Evolutionary conservation across 35 echinoderm and acorn worm genomes (phyloP).

Genomic region (Heliocidaris erythrogramma): DNA sequence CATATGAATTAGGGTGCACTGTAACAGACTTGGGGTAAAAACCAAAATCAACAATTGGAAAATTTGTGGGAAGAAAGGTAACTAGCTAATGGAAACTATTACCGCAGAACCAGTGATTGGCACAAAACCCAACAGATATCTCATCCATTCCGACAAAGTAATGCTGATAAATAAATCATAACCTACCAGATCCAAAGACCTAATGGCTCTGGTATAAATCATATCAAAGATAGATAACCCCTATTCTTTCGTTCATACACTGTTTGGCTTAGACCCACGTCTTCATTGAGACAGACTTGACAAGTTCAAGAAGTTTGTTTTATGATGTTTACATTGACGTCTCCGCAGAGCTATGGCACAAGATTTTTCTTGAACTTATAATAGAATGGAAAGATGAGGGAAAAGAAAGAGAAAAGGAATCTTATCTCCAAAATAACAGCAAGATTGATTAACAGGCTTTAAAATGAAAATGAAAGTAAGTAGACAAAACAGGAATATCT

Average conservation of each 20-base stretch:
- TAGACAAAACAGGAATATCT: background rate
- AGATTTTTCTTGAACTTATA: background rate
- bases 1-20: background rate
- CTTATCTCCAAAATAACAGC: background rate
- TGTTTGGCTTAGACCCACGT: background rate
- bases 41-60: background rate
- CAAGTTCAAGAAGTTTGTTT: slow-evolving; percentile 9
- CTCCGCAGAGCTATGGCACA: background rate
- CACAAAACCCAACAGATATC: background rate
- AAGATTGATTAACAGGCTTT: background rate
- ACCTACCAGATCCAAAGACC: background rate
- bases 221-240: background rate
- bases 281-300: background rate
- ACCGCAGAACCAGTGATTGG: background rate
- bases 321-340: slow-evolving; percentile 10
- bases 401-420: background rate
- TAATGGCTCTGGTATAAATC: slow-evolving; percentile 23
- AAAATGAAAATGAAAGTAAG: background rate
- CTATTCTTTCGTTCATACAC: background rate
- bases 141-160: background rate
- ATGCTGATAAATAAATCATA: slow-evolving; percentile 33
- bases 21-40: background rate
- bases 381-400: background rate
- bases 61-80: background rate
- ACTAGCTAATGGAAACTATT: background rate